phyloP scores from a whole-genome alignment of 2,888 invertebrate genomes.

The Dichetophora obliterata region DNA sequence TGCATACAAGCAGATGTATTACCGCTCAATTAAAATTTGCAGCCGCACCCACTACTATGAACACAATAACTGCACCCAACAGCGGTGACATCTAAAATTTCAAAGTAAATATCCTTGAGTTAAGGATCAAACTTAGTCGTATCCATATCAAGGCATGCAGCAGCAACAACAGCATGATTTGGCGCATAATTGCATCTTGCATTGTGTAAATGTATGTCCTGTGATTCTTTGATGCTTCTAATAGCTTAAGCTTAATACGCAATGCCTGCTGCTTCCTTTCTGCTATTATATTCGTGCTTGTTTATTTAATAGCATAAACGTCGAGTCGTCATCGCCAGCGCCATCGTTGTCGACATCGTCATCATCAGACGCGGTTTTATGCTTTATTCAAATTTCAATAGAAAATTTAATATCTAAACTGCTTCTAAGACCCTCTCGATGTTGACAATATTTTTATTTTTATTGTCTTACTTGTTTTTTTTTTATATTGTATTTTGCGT shows the following conservation, averaged over 20 bases:
- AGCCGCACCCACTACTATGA: not conserved
- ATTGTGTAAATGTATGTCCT: not conserved
- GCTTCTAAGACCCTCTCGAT: not conserved
- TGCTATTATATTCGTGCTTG: not conserved
- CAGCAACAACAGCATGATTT: not conserved
- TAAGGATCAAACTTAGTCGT: not conserved
- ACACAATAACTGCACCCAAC: not conserved
- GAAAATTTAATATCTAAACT: not conserved
- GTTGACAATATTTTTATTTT: conserved; percentile 13
- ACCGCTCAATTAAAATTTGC: conserved; percentile 7
- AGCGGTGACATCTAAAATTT: conserved; percentile 23
- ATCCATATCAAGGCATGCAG: conserved; percentile 8
- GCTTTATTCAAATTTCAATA: conserved; percentile 36
- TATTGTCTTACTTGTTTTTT: not conserved
- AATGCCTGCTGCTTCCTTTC: not conserved
- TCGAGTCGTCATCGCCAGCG: not conserved
- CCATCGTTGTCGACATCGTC: not conserved
- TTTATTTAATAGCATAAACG: not conserved
- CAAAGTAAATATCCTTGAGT: conserved; percentile 9
- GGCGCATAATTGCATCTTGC: conserved; percentile 22
- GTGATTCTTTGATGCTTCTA: not conserved
- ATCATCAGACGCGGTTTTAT: conserved; percentile 9
- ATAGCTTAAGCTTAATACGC: not conserved
- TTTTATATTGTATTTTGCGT: not conserved
- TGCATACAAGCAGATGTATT: not conserved